Evolutionary conservation across 2,888 invertebrate genomes (phyloP).

Genomic region (Leptinotarsa peninsularis): DNA sequence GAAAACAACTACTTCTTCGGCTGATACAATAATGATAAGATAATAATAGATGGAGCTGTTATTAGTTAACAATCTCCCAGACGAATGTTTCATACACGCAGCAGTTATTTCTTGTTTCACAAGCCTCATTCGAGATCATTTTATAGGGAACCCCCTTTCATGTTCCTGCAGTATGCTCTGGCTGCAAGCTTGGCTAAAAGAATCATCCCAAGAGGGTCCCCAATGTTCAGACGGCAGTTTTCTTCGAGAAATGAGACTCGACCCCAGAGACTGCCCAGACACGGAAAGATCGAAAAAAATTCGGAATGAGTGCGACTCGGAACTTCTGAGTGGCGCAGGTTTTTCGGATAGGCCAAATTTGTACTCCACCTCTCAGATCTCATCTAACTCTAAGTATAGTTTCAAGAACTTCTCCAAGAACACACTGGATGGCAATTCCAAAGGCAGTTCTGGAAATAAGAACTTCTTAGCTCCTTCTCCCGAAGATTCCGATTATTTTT

Average conservation of each 20-base stretch:
- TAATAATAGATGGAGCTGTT: no score
- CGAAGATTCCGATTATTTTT: conserved; percentile 84
- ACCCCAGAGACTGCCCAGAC: conserved; percentile 75
- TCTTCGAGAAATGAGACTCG: conserved; percentile 79
- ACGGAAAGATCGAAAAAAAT: conserved; percentile 68
- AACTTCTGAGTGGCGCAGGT: conserved; percentile 78
- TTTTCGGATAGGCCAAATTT: conserved; percentile 65
- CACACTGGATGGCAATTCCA: conserved; percentile 56
- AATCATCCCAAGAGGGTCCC: conserved; percentile 80
- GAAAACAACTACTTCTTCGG: no score
- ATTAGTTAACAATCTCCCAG: no score
- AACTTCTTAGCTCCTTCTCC: conserved; percentile 73
- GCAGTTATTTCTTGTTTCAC: not conserved
- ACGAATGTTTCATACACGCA: no score
- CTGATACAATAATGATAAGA: no score
- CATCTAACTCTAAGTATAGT: conserved; percentile 45
- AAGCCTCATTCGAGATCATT: not conserved
- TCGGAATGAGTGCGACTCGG: conserved; percentile 28
- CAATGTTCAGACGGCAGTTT: conserved; percentile 83
- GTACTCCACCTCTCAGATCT: conserved; percentile 71
- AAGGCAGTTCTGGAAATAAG: conserved; percentile 62
- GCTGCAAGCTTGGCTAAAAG: conserved; percentile 85
- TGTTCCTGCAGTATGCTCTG: conserved; percentile 87
- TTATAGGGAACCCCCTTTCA: conserved; percentile 82
- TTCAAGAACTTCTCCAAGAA: conserved; percentile 37